phyloP scores from a whole-genome alignment of 2,888 invertebrate genomes.

The Parapristionchus giblindavisi region DNA sequence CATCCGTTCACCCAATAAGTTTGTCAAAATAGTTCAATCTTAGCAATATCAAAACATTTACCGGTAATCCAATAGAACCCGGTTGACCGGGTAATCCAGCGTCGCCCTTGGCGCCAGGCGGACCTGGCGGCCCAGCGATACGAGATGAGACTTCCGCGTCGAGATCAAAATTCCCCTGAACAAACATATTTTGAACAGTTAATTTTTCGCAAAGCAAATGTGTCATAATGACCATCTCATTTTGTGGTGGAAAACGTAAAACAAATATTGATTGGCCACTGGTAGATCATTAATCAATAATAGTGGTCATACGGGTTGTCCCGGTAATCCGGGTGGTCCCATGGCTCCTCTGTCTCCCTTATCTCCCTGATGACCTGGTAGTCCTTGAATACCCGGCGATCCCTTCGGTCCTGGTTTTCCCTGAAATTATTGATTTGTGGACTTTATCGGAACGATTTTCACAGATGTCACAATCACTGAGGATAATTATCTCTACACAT shows the following conservation, averaged over 20 bases:
- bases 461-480: background rate
- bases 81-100: slow-evolving; percentile 58
- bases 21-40: too few species aligned
- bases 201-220: too few species aligned
- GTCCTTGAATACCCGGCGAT: slow-evolving; percentile 60
- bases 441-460: background rate
- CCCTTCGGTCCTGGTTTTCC: slow-evolving; percentile 45
- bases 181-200: background rate
- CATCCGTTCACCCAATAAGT: too few species aligned
- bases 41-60: too few species aligned
- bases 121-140: slow-evolving; percentile 45
- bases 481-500: background rate
- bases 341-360: slow-evolving; percentile 66
- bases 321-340: slow-evolving; percentile 64
- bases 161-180: slow-evolving; percentile 20
- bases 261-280: background rate
- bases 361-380: slow-evolving; percentile 65
- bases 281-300: background rate
- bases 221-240: too few species aligned
- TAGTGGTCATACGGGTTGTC: slow-evolving; percentile 50
- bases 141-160: slow-evolving; percentile 1
- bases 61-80: slow-evolving; percentile 62
- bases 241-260: background rate
- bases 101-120: slow-evolving; percentile 52
- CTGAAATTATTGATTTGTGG: too few species aligned